Percentiles rank a stretch among this genome's conserved stretches.
phyloP scores from a whole-genome alignment of 2,113 vertebrate species.

The Cheirogaleus medius region DNA sequence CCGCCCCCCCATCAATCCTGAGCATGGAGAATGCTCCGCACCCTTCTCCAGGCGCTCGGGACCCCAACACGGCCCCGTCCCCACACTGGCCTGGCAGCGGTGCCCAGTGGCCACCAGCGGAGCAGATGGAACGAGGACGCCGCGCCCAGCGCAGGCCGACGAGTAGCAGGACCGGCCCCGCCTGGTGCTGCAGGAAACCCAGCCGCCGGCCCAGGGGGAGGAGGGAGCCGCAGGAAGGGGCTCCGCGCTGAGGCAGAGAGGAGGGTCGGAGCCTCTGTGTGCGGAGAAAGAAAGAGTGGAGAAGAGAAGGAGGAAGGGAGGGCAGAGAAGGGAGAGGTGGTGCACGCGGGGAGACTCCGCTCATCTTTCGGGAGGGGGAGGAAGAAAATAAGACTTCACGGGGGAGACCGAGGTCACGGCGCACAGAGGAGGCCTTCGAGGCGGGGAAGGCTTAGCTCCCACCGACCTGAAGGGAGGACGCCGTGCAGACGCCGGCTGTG shows the following conservation, averaged over 20 bases:
- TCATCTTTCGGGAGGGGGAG: not conserved
- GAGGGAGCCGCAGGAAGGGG: not conserved
- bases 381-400: too few species aligned
- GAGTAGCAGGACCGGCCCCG: not conserved
- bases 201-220: not conserved
- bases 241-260: too few species aligned
- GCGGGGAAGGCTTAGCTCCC: not conserved
- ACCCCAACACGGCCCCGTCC: too few species aligned
- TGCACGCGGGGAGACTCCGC: not conserved
- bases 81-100: not conserved
- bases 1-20: accelerated
- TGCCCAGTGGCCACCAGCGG: too few species aligned
- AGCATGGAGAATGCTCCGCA: accelerated
- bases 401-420: not conserved
- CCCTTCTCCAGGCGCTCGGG: not conserved
- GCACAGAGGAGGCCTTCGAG: not conserved
- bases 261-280: not conserved
- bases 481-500: too few species aligned
- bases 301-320: too few species aligned
- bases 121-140: not conserved
- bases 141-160: accelerated
- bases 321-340: not conserved
- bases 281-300: not conserved
- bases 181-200: not conserved
- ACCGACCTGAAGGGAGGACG: too few species aligned